phyloP scores from a whole-genome alignment of 2,113 vertebrate genomes.

The Microcebus ravelobensis region DNA sequence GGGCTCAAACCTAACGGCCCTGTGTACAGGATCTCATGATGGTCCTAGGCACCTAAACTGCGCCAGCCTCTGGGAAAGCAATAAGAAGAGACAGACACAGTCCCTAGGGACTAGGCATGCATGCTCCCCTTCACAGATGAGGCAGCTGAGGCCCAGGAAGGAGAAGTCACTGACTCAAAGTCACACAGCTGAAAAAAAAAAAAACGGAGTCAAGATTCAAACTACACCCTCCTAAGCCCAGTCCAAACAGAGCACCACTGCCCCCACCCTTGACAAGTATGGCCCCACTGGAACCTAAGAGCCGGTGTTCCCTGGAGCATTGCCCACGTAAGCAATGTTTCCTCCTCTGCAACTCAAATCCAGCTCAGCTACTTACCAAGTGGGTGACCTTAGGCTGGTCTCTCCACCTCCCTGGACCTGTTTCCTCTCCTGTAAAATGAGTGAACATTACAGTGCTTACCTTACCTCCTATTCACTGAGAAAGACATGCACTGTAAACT shows the following conservation, averaged over 20 bases:
- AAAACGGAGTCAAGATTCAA: background rate
- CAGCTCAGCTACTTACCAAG: background rate
- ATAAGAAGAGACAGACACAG: background rate
- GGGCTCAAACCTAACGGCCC: background rate
- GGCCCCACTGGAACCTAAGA: background rate
- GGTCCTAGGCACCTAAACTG: background rate
- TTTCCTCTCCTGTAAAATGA: background rate
- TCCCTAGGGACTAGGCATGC: background rate
- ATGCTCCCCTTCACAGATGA: background rate
- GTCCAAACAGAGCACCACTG: background rate
- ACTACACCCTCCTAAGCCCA: background rate
- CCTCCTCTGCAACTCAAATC: background rate
- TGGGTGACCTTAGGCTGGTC: background rate
- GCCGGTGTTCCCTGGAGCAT: background rate
- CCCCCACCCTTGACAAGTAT: accelerated
- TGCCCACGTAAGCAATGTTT: background rate
- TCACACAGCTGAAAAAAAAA: background rate
- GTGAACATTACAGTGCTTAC: background rate
- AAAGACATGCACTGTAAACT: background rate
- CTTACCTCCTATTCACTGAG: background rate
- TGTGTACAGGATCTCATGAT: background rate
- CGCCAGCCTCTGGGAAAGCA: background rate
- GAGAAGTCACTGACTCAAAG: background rate
- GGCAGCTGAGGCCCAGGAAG: background rate
- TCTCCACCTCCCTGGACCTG: background rate